Base-by-base conservation (phyloP, 2,888 invertebrate genomes). In the Mimas tiliae region DNA sequence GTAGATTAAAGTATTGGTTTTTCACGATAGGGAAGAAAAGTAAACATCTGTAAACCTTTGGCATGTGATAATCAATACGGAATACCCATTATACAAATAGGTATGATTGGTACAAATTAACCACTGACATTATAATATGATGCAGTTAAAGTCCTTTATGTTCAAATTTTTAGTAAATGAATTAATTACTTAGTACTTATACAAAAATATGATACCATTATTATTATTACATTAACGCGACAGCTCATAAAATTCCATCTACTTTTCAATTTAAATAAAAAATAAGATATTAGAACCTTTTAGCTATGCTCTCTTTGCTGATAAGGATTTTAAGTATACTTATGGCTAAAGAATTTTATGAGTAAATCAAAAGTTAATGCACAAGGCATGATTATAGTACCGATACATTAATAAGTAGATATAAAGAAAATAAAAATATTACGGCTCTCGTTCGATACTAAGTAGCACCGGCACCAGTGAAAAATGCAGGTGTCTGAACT, bases 401-500 rank as follows among this genome's bases (percentile, higher is more conserved):
- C 58, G 58, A 58, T 58, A 38, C 58, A 58, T 58, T 58, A 38
- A 42, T 38, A 58, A 42, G 55, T 58, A 58, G 19, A 42, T 58
- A 58, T 58, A 58, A 58, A 52, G 52, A 27, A 58, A 58, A 58
- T 58, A 58, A 58, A 58, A 58, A 58, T 58, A 38, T 21, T 42
- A 38, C 42, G 42, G 42, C 19, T 19, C 42, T 12, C 34, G 34
- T 38, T 55, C 19, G 19, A 50, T 19, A 16, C 38, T 58, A 58
- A 58, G 55, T 55, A 55, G 55, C 19, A 58, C 58, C 42, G 58
- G 58, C 16, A 55, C 34, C 55, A 16, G n/a, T 38, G 64, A 74
- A 77, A 74, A 78, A 69, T 71, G 68, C 68, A 72, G 72, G 73
- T 76, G 74, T 79, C 75, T 76, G 72, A 81, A 81, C 71, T 68